phyloP scores from a whole-genome alignment of 2,113 vertebrate genomes.

The Python bivittatus region DNA sequence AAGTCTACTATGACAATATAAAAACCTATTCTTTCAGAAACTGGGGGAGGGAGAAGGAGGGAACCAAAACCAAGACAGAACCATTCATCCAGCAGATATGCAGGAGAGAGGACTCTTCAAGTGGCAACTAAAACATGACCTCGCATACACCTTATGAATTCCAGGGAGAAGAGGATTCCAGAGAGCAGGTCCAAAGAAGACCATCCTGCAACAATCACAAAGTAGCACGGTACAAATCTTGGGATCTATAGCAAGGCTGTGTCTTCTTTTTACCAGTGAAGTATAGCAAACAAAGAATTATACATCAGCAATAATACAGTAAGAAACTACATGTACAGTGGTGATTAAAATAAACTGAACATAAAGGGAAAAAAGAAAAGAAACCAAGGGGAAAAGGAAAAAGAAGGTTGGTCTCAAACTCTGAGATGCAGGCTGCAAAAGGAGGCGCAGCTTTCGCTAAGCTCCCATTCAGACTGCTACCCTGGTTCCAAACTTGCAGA shows the following conservation, averaged over 20 bases:
- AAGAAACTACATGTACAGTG: neutral
- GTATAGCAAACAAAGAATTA: neutral
- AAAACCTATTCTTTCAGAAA: neutral
- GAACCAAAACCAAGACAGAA: neutral
- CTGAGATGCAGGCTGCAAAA: neutral
- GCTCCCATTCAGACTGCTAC: no score
- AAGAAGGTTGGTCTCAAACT: neutral
- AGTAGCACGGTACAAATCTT: neutral
- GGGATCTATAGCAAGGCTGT: neutral
- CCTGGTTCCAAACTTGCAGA: no score
- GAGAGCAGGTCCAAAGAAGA: neutral
- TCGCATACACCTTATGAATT: neutral
- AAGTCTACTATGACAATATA: neutral
- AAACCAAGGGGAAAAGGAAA: no score
- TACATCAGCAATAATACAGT: neutral
- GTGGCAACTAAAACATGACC: neutral
- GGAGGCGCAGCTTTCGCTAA: neutral
- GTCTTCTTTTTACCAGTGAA: neutral
- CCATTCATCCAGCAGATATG: neutral
- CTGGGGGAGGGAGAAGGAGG: neutral
- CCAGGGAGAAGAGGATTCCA: neutral
- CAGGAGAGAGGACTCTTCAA: neutral
- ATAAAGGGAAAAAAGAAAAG: no score
- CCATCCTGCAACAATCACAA: neutral
- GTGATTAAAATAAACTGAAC: neutral